Base-by-base conservation (phyloP, 2,888 invertebrate genomes). In the Caenorhabditis afra region DNA sequence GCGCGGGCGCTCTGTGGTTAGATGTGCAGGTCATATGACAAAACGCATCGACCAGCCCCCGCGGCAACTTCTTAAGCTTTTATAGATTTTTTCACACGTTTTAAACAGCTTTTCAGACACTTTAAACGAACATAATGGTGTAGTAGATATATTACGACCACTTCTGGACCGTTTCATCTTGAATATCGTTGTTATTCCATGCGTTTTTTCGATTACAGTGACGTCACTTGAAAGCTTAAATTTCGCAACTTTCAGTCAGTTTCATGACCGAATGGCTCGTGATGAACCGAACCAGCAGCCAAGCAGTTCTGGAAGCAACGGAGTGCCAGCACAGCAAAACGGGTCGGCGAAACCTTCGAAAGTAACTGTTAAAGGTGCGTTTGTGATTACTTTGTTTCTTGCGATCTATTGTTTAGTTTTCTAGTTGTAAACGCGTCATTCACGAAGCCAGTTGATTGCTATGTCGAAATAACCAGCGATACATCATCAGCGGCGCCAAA, bases 381-480 rank as follows among this genome's bases (percentile, higher is more conserved):
- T 45, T n/a, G 2, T 49, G 57, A n/a, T n/a, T 61, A 37, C 23
- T 5, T 4, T 4, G 7, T 50, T 44, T 57, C 35, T 41, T 41
- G 8, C n/a, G 5, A n/a, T n/a, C n/a, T n/a, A n/a, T n/a, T n/a
- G n/a, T n/a, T n/a, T n/a, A n/a, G n/a, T 23, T 16, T 68, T 88
- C 70, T 59, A 89, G 90, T 90, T 3, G 57, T 83, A 35, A 84
- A 84, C 20, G 89, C 87, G 7, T 82, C 86, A 47, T 75, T 89
- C 41, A 77, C 66, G 16, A 86, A 89, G 50, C 66, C 82, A 11
- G 84, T 87, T 18, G 89, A 89, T 70, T 81, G 82, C n/a, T 90
- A 89, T 81, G 85, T 86, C 11, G 90, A 90, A 75, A 50, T 88
- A 22, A 65, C 78, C 8, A 85, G 87, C 12, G 90, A 90, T 47